A percentile compares a stretch with the other conserved stretches of the same genome.
Evolutionary conservation across 2,888 invertebrate genomes (phyloP).

Genomic region (Clusia tigrina): DNA sequence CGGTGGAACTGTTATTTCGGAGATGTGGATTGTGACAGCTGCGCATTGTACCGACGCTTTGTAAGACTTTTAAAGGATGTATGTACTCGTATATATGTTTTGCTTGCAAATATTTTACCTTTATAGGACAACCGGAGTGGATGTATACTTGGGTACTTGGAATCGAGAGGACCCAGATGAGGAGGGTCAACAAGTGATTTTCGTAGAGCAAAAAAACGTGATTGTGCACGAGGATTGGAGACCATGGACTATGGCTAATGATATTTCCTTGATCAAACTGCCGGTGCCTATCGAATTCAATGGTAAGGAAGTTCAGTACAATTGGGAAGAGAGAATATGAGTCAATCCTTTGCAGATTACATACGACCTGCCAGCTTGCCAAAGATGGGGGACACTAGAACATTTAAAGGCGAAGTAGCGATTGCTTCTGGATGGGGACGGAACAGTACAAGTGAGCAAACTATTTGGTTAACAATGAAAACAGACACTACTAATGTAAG

Average conservation of each 20-base stretch:
- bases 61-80: slow-evolving; percentile 29
- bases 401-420: slow-evolving; percentile 40
- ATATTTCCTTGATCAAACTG: slow-evolving; percentile 65
- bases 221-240: slow-evolving; percentile 62
- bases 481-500: not conserved
- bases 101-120: too few relatives aligned
- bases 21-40: slow-evolving; percentile 56
- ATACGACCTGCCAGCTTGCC: slow-evolving; percentile 52
- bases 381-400: too few relatives aligned
- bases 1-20: slow-evolving; percentile 56
- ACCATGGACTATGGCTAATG: slow-evolving; percentile 54
- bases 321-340: not conserved
- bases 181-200: slow-evolving; percentile 46
- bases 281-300: slow-evolving; percentile 57
- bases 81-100: not conserved
- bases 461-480: not conserved
- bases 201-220: slow-evolving; percentile 40
- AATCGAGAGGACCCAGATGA: slow-evolving; percentile 46
- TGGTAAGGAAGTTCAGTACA: slow-evolving; percentile 50
- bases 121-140: slow-evolving; percentile 44
- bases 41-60: slow-evolving; percentile 56
- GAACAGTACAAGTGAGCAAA: slow-evolving; percentile 47
- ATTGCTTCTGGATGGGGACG: slow-evolving; percentile 59
- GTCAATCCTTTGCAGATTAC: slow-evolving; percentile 32
- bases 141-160: slow-evolving; percentile 52